A percentile compares a stretch with the other conserved stretches of the same genome.
These are phyloP conservation scores for Pomacea canaliculata DNA, from an alignment of 2,888 invertebrate species.

Conservation along the genomic window DNA sequence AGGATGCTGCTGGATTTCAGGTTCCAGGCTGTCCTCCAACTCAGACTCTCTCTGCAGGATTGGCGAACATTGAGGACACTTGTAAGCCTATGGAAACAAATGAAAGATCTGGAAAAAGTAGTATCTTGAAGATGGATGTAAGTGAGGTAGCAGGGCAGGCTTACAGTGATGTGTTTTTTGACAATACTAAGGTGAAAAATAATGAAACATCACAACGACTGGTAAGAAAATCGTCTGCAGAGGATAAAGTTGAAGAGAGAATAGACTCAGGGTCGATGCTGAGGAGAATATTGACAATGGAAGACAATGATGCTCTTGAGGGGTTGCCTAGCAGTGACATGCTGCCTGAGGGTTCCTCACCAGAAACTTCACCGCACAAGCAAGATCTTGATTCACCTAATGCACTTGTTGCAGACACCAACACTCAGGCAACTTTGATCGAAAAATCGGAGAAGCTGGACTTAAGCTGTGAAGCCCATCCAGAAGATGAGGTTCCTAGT, in stretches of 20 bases:
- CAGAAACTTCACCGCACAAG: conserved; percentile 36
- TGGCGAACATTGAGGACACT: background rate
- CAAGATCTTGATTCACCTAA: conserved; percentile 2
- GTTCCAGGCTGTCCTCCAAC: background rate
- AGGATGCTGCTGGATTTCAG: conserved; percentile 5
- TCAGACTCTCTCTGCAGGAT: too few relatives aligned
- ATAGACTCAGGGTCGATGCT: conserved; percentile 30
- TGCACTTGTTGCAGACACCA: conserved; percentile 38
- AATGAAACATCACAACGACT: conserved; percentile 1
- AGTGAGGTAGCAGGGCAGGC: background rate
- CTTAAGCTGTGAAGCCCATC: conserved; percentile 42
- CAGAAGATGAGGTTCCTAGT: conserved; percentile 16
- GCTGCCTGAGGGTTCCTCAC: conserved; percentile 30
- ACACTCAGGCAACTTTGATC: conserved; percentile 54
- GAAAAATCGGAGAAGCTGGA: conserved; percentile 49
- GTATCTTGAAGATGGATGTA: conserved; percentile 10
- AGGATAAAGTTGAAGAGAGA: conserved; percentile 12
- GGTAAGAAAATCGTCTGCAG: conserved; percentile 14
- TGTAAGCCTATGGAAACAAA: conserved; percentile 4
- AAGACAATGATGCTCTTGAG: conserved; percentile 29
- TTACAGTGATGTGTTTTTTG: background rate
- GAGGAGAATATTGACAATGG: conserved; percentile 34
- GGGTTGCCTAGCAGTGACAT: conserved; percentile 25
- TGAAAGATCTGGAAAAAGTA: background rate
- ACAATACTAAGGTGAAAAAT: conserved; percentile 12